Percentiles rank a stretch among this genome's conserved stretches.
Conservation (phyloP, 2,113 vertebrate genomes). For the Myotis brandtii region DNA sequence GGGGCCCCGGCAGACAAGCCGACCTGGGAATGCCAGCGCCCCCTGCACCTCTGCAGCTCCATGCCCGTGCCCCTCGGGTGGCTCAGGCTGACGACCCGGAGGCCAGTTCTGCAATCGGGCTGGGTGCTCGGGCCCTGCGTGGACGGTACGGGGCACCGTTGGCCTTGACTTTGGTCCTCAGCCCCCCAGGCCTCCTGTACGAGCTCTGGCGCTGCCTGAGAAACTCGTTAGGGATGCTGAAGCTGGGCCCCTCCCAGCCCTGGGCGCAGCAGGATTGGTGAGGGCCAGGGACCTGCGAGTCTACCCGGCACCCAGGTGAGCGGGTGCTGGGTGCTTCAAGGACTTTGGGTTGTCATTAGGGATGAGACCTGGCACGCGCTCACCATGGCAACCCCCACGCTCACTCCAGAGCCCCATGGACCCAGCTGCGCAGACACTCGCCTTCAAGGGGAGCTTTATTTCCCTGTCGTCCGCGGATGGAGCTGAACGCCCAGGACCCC, state of each 20-base stretch:
- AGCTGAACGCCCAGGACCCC: too few relatives aligned
- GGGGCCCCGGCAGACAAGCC: background rate
- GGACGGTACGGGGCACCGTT: fast-evolving
- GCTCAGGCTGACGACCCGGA: background rate
- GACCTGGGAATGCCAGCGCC: background rate
- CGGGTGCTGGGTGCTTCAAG: background rate
- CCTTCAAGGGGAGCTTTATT: background rate
- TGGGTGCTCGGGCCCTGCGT: fast-evolving
- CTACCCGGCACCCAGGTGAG: too few relatives aligned
- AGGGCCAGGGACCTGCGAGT: background rate
- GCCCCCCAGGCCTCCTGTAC: background rate
- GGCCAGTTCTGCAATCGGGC: fast-evolving
- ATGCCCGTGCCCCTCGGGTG: fast-evolving
- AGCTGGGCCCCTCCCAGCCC: fast-evolving
- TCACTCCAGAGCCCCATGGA: fast-evolving
- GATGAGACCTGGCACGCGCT: fast-evolving
- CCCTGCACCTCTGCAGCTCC: fast-evolving
- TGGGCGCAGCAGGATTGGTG: background rate
- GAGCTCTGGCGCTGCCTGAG: background rate
- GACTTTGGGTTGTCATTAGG: background rate
- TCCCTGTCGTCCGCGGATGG: background rate
- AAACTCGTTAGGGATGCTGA: background rate
- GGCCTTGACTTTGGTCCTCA: background rate
- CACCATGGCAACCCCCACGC: fast-evolving
- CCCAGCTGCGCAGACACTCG: background rate